Conservation (phyloP, 2,888 invertebrate genomes). For the Oscheius onirici region DNA sequence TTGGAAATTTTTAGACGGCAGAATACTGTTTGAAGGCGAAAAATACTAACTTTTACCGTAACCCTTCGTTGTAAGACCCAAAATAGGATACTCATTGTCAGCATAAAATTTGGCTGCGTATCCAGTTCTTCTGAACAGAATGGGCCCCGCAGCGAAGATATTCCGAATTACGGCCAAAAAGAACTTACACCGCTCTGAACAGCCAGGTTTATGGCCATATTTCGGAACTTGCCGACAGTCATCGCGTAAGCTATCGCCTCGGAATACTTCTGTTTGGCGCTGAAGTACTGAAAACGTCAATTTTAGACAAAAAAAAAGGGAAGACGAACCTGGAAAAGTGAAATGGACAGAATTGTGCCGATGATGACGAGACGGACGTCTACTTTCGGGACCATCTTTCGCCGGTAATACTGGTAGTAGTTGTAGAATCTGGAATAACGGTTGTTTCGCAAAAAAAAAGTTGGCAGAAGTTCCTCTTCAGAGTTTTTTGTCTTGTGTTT, state of each 20-base stretch:
- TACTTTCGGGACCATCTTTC: constrained; percentile 88
- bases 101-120: too few relatives aligned
- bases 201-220: constrained; percentile 78
- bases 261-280: constrained; percentile 77
- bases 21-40: too few relatives aligned
- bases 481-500: too few relatives aligned
- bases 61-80: too few relatives aligned
- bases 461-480: constrained; percentile 72
- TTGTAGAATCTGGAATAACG: constrained; percentile 75
- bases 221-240: constrained; percentile 66
- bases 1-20: too few relatives aligned
- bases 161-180: too few relatives aligned
- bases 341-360: constrained; percentile 85
- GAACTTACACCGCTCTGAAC: constrained; percentile 75
- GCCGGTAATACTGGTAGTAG: constrained; percentile 81
- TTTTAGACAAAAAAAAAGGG: background rate
- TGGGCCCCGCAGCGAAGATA: too few relatives aligned
- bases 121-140: too few relatives aligned
- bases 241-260: constrained; percentile 83
- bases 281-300: constrained; percentile 73
- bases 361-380: constrained; percentile 88
- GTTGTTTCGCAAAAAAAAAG: constrained; percentile 72
- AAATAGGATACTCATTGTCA: too few relatives aligned
- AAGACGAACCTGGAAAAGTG: constrained; percentile 81
- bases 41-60: too few relatives aligned